Base-by-base conservation (phyloP, 2,113 vertebrate species). In the Brachypteracias leptosomus region DNA sequence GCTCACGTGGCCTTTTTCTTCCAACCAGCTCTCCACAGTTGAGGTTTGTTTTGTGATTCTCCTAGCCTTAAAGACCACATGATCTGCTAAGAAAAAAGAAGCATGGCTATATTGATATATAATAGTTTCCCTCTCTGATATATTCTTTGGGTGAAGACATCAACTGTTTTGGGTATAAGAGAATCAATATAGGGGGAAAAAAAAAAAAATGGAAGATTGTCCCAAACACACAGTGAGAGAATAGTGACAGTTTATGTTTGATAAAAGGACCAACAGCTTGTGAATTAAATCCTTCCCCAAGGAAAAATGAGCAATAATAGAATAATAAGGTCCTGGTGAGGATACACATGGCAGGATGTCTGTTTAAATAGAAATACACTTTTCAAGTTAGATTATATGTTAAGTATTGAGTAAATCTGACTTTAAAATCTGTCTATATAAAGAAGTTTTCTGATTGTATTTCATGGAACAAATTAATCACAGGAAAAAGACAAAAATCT, bases 31-130 rank as follows among this genome's bases (percentile, higher is more conserved):
- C n/a, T n/a, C n/a, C n/a, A n/a, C n/a, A n/a, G 13, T 51, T 96
- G 49, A 52, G 44, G 11, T 93, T 93, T 89, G 38, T 52, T 96
- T 62, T 73, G 47, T 88, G 20, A 38, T 82, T 72, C n/a, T 94
- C 68, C 36, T 17, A 65, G 14, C 17, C 49, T 88, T 58, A 47
- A 89, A 81, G 31, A 33, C 44, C 35, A 68, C 38, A 67, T 47
- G 54, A 80, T 85, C 44, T 86, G 24, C 65, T 16, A 95, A 88
- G 63, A 61, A 94, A 81, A 95, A 93, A 75, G 9, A 91, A 74
- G 9, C 19, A 25, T 67, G 7, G 74, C 42, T 92, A 17, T 88
- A 84, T n/a, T 44, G 67, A 86, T 83, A 65, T 51, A 35, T 33
- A 83, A 57, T 13, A 92, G 42, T 65, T 91, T 61, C 13, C 20